Evolutionary conservation across 1,140 invertebrate species (phyloP), one percentile per base, ranked within the genome.

Genomic region (Drosophila seguyi): DNA sequence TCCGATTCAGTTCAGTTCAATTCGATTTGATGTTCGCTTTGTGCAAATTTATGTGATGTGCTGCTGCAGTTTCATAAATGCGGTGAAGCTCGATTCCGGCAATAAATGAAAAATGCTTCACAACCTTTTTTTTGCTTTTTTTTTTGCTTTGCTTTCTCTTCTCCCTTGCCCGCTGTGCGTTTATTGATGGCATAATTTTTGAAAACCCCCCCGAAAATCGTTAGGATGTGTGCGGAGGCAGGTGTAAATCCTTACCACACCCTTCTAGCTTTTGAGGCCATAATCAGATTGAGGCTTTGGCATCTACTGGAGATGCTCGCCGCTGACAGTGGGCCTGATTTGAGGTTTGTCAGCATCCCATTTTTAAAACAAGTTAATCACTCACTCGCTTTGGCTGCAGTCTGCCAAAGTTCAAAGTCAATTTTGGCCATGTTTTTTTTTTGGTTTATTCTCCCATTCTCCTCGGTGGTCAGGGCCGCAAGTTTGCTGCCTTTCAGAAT

Each of bases 1-100:
- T 79, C 44, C 44, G 44, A 16, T 20, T 55, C 34, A 14, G 13
- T 18, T 41, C 47, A 27, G n/a, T 71, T 36, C 44, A 44, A 72
- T 87, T 88, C 76, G 75, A 83, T 88, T 83, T 79, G 79, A 87
- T 87, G 84, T 80, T 67, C 76, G 72, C 76, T 88, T 88, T 87
- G 84, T 88, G 83, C 72, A 83, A 87, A 88, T 87, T 87, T 88
- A 84, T 80, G 69, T 73, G 72, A 66, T 73, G 83, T 76, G 62
- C 77, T 76, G 62, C 77, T 87, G 83, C 83, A 86, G 75, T 86
- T 86, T 81, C 82, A 82, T 79, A 79, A 82, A 75, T 80, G 84
- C 59, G 18, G n/a, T 34, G 61, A 38, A 20, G 34, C 3, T 4
- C 22, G 47, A 29, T 29, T 50, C 45, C 31, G 75, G 61, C 61